Evolutionary conservation across 2,113 vertebrate species (phyloP), one percentile per base, ranked within the genome.

Genomic region (Salvelinus sp.): DNA sequence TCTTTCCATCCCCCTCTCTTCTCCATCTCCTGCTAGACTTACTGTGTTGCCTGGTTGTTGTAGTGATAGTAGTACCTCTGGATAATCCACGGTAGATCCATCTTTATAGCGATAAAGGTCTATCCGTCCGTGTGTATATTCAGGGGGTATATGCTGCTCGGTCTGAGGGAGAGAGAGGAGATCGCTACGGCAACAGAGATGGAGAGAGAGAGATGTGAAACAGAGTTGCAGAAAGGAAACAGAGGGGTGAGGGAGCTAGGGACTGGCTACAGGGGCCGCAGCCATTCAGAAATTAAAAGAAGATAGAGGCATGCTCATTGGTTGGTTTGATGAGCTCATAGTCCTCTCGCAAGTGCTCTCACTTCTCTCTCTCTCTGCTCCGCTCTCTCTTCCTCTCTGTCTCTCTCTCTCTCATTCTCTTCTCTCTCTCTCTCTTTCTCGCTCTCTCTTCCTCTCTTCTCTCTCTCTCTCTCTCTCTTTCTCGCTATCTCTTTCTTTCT

Each of bases 101-200:
- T 28, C 25, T 1, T 4, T 1, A 23, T 6, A n/a, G 12, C 2
- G n/a, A 12, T 27, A 63, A n/a, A 4, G 22, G 9, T 63, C 60
- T 4, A 12, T 12, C 63, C 63, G 63, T 7, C 33, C 1, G 33
- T 33, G 33, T 33, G 33, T 7, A n/a, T 28, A 28, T 27, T 7
- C 48, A 50, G 48, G 48, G 16, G 57, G 20, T 28, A n/a, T 30
- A 16, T 28, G 64, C 50, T 54, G 50, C 50, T 3, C 16, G 62
- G 7, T 44, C 38, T 44, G 25, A 14, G 65, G 27, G 65, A 28
- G 2, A 9, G 30, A 83, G 25, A 71, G 71, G 67, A 60, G 79
- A 50, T 54, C 54, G 38, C 27, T 30, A 67, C 70, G 13, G 38
- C 57, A 22, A 44, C 58, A 9, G 6, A 6, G n/a, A n/a, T n/a